These are phyloP conservation scores for Ochropleura plecta DNA, from an alignment of 2,888 invertebrate species.

Conservation along the genomic window DNA sequence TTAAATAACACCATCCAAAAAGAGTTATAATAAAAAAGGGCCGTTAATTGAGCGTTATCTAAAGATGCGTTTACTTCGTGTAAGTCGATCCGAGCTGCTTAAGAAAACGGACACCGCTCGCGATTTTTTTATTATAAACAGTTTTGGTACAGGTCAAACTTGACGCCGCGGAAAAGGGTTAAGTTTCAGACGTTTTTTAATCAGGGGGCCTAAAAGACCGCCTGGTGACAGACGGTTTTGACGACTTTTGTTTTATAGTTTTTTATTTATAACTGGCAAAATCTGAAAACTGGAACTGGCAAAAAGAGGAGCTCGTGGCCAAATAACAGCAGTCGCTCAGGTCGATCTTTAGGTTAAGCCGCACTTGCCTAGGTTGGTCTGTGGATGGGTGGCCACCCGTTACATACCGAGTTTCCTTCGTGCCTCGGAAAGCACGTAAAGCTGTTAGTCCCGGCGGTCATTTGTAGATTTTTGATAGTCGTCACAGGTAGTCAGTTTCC, in stretches of 20 bases:
- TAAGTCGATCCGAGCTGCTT: conserved; percentile 80
- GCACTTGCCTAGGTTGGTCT: too few species aligned
- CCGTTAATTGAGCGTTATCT: conserved; percentile 88
- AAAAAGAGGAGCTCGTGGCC: too few species aligned
- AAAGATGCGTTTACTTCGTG: conserved; percentile 78
- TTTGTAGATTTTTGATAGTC: too few species aligned
- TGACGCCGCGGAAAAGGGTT: conserved; percentile 74
- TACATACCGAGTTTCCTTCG: too few species aligned
- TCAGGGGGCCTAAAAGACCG: conserved; percentile 36
- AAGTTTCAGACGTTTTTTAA: conserved; percentile 78
- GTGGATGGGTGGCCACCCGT: too few species aligned
- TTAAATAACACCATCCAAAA: conserved; percentile 74
- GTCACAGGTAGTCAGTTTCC: too few species aligned
- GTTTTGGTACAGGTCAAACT: conserved; percentile 80
- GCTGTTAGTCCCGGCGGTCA: too few species aligned
- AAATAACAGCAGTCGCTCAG: too few species aligned
- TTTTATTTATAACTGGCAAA: background rate
- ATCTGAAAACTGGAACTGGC: too few species aligned
- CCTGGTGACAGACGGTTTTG: conserved; percentile 40
- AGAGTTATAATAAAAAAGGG: conserved; percentile 74
- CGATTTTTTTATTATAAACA: conserved; percentile 81
- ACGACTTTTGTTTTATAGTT: conserved; percentile 9
- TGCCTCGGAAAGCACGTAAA: too few species aligned
- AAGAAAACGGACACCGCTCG: conserved; percentile 81
- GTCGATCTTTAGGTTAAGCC: too few species aligned